Evolutionary conservation across 2,113 vertebrate genomes (phyloP), one percentile per base, ranked within the genome.

Genomic region (Pongo abelii): DNA sequence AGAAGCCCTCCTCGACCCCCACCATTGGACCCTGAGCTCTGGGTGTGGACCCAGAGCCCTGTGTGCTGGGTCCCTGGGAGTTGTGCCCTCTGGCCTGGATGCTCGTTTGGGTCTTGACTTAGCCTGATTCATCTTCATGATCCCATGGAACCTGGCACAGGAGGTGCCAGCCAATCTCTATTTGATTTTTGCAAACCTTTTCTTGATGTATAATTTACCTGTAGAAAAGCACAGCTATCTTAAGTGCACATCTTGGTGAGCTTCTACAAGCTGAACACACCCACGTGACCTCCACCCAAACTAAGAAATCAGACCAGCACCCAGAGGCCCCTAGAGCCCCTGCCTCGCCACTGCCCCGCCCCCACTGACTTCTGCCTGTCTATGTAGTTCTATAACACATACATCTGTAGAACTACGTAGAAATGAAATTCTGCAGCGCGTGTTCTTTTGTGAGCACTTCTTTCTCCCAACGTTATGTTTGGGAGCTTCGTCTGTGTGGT

Each of bases 381-480:
- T 0, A 5, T 79, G 46, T 20, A 5, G 77, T 20, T 35, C 46
- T 64, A 32, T 3, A 11, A 20, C 30, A 32, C 4, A 2, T 10
- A 10, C 3, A 30, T 14, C 40, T 35, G 46, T 72, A 32, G 90
- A 70, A n/a, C 55, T 4, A 10, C 6, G 3, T 1, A 35, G 79
- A 14, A 40, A 5, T 32, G 74, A 46, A 43, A 3, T 70, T 5
- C 40, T 17, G 16, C 2, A 23, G 67, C 25, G 7, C 0, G 8
- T 20, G 61, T 38, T 32, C 30, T 32, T 16, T 3, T 3, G 35
- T 3, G 75, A 5, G 22, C 16, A 11, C 43, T 32, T 18, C 72
- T 64, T 61, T n/a, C 57, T 75, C 38, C 40, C 77, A 22, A 0
- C 46, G 0, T 7, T 11, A 0, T 0, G 16, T 25, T 13, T 25